Percentiles rank a stretch among this genome's conserved stretches.
Conservation (phyloP, 2,888 invertebrate species). For the Drosophila rellima region DNA sequence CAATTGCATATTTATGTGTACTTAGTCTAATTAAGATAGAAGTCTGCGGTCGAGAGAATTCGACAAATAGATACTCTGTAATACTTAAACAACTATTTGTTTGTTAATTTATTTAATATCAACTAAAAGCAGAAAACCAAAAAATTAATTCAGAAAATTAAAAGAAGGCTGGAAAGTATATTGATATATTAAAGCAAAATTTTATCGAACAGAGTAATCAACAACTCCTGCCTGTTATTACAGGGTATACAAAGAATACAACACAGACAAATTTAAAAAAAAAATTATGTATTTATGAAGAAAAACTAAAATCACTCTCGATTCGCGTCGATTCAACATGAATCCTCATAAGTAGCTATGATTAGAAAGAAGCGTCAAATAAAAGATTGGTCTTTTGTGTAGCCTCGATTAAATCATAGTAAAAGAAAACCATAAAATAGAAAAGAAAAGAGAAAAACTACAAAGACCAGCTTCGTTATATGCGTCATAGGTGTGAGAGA, state of each 20-base stretch:
- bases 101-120: no score
- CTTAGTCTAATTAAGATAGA: constrained; percentile 1
- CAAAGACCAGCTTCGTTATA: constrained; percentile 26
- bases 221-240: neutral
- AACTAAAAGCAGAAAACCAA: no score
- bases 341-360: constrained; percentile 10
- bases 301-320: constrained; percentile 8
- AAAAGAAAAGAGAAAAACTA: constrained; percentile 22
- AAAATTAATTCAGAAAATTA: no score
- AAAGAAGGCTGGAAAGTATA: no score
- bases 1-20: neutral
- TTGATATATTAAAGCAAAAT: no score
- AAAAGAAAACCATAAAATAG: constrained; percentile 14
- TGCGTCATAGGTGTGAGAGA: constrained; percentile 72
- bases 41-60: neutral
- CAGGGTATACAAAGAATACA: neutral
- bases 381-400: constrained; percentile 15
- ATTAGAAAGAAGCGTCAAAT: constrained; percentile 11
- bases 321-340: constrained; percentile 4
- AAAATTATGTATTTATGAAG: neutral
- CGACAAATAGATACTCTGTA: neutral
- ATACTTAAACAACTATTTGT: no score
- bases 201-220: no score
- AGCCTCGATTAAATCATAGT: constrained; percentile 42
- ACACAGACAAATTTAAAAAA: neutral